These are phyloP conservation scores for Actinostola sp. DNA, from an alignment of 92 coral and sea anemone genomes.

Conservation along the genomic window DNA sequence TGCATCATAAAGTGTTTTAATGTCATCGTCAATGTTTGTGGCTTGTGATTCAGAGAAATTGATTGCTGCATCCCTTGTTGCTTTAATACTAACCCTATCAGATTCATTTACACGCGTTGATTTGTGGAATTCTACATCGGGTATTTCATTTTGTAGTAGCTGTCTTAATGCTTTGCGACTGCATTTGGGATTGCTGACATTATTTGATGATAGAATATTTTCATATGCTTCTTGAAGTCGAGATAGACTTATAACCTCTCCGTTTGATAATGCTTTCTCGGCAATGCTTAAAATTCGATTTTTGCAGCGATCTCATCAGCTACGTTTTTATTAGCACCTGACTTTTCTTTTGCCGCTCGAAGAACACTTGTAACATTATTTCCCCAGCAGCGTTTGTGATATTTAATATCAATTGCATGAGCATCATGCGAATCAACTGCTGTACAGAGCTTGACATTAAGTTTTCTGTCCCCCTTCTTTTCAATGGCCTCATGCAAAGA, in stretches of 20 bases:
- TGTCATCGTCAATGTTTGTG: conserved; percentile 24
- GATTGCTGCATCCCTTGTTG: conserved; percentile 52
- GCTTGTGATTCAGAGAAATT: conserved; percentile 17
- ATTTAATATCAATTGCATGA: conserved; percentile 65
- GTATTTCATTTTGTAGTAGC: conserved; percentile 65
- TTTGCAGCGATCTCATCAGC: conserved; percentile 52
- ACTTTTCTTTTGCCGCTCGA: conserved; percentile 31
- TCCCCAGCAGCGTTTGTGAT: conserved; percentile 62
- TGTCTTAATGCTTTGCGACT: conserved; percentile 51
- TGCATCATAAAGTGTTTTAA: conserved; percentile 38
- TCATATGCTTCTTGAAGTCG: no score
- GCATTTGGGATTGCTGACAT: no score
- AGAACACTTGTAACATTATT: conserved; percentile 57
- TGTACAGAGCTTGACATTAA: conserved; percentile 53
- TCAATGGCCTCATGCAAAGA: conserved; percentile 52
- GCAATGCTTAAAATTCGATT: no score
- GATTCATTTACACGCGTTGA: conserved; percentile 71
- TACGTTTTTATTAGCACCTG: conserved; percentile 19
- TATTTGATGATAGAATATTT: no score
- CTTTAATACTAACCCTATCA: conserved; percentile 59
- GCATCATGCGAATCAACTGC: conserved; percentile 67
- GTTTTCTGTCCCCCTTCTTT: conserved; percentile 53
- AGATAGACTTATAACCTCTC: no score
- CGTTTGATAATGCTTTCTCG: no score
- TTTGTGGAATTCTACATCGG: conserved; percentile 66